These are phyloP conservation scores for Aricia agestis DNA, from an alignment of 1,140 invertebrate species.

Conservation along the genomic window DNA sequence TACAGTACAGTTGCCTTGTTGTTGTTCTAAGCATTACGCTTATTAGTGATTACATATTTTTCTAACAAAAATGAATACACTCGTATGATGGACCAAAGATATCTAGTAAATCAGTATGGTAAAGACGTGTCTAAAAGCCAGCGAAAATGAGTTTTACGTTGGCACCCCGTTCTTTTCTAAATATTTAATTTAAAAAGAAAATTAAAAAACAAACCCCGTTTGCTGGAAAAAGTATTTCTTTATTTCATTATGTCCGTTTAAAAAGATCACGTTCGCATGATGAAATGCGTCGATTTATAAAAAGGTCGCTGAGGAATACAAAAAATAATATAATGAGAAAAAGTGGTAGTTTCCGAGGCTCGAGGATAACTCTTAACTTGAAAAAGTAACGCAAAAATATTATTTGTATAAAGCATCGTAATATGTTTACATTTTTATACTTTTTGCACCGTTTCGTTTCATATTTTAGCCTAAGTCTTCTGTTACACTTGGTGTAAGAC, in stretches of 20 bases:
- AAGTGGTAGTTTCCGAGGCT: neutral
- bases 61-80: neutral
- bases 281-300: conserved; percentile 8
- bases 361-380: neutral
- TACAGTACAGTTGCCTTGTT: neutral
- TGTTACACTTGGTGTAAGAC: neutral
- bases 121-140: too few species aligned
- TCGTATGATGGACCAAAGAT: too few species aligned
- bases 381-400: neutral
- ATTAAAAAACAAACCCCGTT: too few species aligned
- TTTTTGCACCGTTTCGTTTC: neutral
- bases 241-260: neutral
- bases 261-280: conserved; percentile 2
- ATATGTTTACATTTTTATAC: neutral
- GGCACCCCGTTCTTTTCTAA: too few species aligned
- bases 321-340: conserved; percentile 9
- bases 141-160: too few species aligned
- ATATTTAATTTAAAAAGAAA: too few species aligned
- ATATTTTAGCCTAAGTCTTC: neutral
- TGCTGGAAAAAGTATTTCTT: neutral
- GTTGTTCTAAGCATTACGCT: neutral
- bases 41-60: neutral
- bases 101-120: too few species aligned
- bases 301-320: conserved; percentile 5
- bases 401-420: neutral